Evolutionary conservation across 2,797 vertebrate species (phyloP), one percentile per base, ranked within the genome.

Genomic region (Sebastes itinus): DNA sequence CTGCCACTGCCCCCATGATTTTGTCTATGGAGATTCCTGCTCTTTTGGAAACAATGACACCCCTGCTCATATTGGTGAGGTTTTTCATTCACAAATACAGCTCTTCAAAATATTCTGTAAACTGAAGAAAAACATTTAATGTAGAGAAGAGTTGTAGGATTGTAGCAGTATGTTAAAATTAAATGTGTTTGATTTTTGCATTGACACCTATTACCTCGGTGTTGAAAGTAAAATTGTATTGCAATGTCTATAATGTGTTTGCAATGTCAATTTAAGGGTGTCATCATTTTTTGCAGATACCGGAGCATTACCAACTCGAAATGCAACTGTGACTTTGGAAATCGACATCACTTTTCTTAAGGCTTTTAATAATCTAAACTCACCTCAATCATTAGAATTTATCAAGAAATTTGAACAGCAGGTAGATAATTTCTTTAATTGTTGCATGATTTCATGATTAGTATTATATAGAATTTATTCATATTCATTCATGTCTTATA

Each of bases 271-370:
- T 23, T 16, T 18, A 55, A 32, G 0, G 11, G 1, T 42, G 3
- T 70, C 4, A 7, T 22, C 2, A 5, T 77, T 52, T 74, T 80
- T 85, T 92, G 23, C 78, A 94, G 90, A 90, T 73, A 8, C 3
- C 0, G 85, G 6, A 23, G 33, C 8, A 55, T 5, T 88, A 55
- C 94, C 87, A 30, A 87, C 82, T 61, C 87, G 90, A 78, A 89
- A 91, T 25, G 80, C 77, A 18, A 92, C 80, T 55, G 62, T 95
- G 56, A 87, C 86, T 59, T 62, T 96, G 35, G 35, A 73, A 85
- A 84, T 96, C 35, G 4, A 66, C 1, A 56, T 33, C 1, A 0
- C 4, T 1, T 95, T 88, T 78, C 1, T 1, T 2, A 0, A 27
- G 0, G 79, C 42, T 12, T 94, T 74, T 77, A 16, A 85, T 2